These are phyloP conservation scores for Hirtodrosophila alboralis DNA, from an alignment of 2,888 invertebrate species.

Conservation along the genomic window DNA sequence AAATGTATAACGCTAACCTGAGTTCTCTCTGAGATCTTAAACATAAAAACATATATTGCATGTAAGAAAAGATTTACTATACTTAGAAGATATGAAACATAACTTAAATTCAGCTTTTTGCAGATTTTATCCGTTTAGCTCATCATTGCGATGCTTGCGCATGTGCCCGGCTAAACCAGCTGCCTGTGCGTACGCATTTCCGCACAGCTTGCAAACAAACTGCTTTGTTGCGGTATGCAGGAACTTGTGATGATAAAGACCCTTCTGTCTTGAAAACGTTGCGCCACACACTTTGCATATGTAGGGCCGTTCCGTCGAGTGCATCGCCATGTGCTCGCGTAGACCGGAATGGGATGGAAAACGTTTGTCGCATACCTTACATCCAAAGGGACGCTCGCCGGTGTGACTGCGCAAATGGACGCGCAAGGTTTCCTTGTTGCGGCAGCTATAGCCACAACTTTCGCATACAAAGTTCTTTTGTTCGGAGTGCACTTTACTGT, in stretches of 20 bases:
- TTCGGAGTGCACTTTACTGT: conserved; percentile 69
- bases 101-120: background rate
- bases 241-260: conserved; percentile 78
- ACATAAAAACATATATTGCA: conserved; percentile 23
- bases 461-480: conserved; percentile 79
- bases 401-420: conserved; percentile 79
- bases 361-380: conserved; percentile 69
- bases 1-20: conserved; percentile 20
- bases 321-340: conserved; percentile 79
- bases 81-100: background rate
- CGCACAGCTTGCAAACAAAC: conserved; percentile 80
- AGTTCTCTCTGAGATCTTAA: conserved; percentile 43
- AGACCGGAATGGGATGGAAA: conserved; percentile 76
- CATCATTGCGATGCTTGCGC: conserved; percentile 78
- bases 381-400: conserved; percentile 78
- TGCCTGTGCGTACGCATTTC: conserved; percentile 78
- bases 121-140: conserved; percentile 41
- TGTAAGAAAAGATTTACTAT: conserved; percentile 7
- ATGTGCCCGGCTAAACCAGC: conserved; percentile 82
- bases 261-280: conserved; percentile 76
- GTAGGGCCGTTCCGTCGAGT: conserved; percentile 76
- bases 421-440: conserved; percentile 71
- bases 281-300: conserved; percentile 74
- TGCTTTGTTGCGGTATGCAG: conserved; percentile 76
- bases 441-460: conserved; percentile 77